These are phyloP conservation scores for Conchocele bisecta DNA, from an alignment of 2,888 invertebrate species.

Conservation along the genomic window DNA sequence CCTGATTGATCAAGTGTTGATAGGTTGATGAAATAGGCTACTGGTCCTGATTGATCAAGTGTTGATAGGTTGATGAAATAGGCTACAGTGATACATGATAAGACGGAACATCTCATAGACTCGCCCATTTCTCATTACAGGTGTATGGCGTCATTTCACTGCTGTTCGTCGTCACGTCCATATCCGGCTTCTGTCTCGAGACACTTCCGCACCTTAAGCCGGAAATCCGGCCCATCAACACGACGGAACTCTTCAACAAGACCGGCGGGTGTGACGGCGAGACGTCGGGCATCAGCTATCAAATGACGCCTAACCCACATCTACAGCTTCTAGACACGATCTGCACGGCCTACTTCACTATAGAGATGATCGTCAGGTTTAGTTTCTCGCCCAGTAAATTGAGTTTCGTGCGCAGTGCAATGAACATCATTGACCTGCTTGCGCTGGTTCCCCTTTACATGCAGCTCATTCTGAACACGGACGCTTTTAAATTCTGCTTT, in stretches of 20 bases:
- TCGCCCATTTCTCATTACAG: constrained; percentile 70
- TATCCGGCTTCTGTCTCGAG: constrained; percentile 81
- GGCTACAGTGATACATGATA: too few relatives aligned
- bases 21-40: too few relatives aligned
- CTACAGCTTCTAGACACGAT: constrained; percentile 78
- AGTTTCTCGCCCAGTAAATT: constrained; percentile 76
- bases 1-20: too few relatives aligned
- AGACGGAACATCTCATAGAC: too few relatives aligned
- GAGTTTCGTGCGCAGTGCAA: constrained; percentile 74
- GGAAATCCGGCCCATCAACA: constrained; percentile 32
- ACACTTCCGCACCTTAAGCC: constrained; percentile 75
- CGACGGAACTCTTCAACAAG: constrained; percentile 33
- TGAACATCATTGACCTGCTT: constrained; percentile 81
- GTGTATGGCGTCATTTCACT: constrained; percentile 80
- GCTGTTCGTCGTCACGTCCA: constrained; percentile 79
- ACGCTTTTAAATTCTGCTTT: constrained; percentile 75
- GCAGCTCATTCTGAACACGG: constrained; percentile 77
- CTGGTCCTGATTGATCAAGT: too few relatives aligned
- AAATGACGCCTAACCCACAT: constrained; percentile 65
- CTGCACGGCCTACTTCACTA: constrained; percentile 80
- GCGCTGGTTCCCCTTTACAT: constrained; percentile 81
- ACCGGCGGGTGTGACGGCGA: constrained; percentile 57
- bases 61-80: too few relatives aligned
- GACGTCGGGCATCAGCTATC: constrained; percentile 52
- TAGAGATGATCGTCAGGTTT: constrained; percentile 78